Evolutionary conservation across 2,797 vertebrate genomes (phyloP).

Genomic region (Enteromius unitaeniatus): DNA sequence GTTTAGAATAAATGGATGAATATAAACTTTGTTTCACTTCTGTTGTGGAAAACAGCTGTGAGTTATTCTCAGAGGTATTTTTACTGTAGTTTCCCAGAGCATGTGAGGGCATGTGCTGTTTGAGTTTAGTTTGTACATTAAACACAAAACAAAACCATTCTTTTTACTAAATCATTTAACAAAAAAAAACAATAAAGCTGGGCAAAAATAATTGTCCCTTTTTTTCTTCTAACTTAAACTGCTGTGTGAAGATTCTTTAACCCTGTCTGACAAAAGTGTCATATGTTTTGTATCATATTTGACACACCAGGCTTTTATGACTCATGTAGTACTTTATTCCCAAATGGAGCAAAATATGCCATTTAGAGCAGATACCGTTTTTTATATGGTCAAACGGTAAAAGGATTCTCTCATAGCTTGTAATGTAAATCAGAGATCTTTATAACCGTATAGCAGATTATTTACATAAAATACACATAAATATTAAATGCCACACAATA

Average conservation of each 20-base stretch:
- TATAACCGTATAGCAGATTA: neutral
- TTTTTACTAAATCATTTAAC: neutral
- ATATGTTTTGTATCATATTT: neutral
- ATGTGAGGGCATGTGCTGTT: neutral
- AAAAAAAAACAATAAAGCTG: neutral
- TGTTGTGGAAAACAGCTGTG: constrained; percentile 11
- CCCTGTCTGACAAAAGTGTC: neutral
- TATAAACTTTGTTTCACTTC: constrained; percentile 6
- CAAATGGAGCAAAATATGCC: neutral
- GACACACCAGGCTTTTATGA: no score
- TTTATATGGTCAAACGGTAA: neutral
- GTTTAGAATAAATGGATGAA: neutral
- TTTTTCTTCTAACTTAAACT: neutral
- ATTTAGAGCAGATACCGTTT: neutral
- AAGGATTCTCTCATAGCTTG: neutral
- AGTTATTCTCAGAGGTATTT: neutral
- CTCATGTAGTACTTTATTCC: neutral
- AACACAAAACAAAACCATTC: neutral
- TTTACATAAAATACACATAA: neutral
- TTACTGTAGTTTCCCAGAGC: neutral
- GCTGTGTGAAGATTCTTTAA: neutral
- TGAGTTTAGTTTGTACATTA: neutral
- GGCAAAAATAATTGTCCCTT: neutral
- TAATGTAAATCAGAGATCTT: neutral
- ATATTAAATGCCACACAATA: neutral